Evolutionary conservation across 2,888 invertebrate species (phyloP), one percentile per base, ranked within the genome.

Genomic region (Synergus itoensis): DNA sequence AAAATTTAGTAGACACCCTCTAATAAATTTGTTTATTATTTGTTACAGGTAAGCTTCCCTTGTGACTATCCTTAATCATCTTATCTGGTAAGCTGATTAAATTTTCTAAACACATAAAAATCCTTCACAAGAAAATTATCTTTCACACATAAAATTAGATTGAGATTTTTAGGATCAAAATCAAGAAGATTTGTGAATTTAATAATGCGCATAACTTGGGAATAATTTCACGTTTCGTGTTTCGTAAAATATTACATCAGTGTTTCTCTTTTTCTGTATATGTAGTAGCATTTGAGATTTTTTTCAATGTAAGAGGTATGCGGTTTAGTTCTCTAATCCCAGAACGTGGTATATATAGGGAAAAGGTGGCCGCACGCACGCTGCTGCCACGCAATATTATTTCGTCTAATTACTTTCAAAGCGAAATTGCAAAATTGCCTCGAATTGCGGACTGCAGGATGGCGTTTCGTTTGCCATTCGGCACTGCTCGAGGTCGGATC

Each of bases 361-460:
- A 53, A 69, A 69, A 48, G 69, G 69, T 67, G 67, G 67, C n/a
- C 67, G 43, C 69, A 69, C 69, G 69, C 69, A 69, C 48, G 28
- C 16, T 14, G 28, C 48, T 45, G 28, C 69, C 69, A 69, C 69
- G 69, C 69, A 69, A 69, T 69, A 69, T 48, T 69, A 69, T 69
- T 69, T 48, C 69, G 28, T 48, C 69, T 48, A 69, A 69, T 48
- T 69, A 28, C 69, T 48, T 69, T 14, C 21, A 69, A 69, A 69
- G 69, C 69, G 28, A 69, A 69, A 69, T 69, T 69, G 48, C 69
- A 69, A 69, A 69, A 69, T 69, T 69, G 69, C 69, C 69, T 69
- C 43, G 43, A 45, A 45, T 67, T 41, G 67, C 67, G 64, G 40
- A 65, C 67, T 67, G 43, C 18, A 53, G 53, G 53, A 53, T n/a